Evolutionary conservation across 2,113 vertebrate genomes (phyloP).

Genomic region (Strix uralensis): DNA sequence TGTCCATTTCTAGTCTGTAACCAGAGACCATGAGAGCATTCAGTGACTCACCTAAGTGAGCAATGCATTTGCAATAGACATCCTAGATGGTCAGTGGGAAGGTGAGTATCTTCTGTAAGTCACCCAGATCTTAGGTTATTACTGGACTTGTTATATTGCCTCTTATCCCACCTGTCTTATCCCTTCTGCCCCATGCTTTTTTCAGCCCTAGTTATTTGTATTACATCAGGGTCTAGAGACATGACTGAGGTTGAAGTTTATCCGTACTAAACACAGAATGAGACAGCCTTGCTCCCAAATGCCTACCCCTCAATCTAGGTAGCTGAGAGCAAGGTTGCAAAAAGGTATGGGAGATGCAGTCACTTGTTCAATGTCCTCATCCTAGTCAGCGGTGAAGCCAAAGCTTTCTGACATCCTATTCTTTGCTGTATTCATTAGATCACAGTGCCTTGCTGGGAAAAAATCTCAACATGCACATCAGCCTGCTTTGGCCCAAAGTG

Average conservation of each 20-base stretch:
- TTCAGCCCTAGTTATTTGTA: neutral
- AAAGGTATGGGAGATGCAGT: neutral
- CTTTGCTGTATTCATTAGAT: neutral
- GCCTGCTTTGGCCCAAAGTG: neutral
- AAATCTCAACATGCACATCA: neutral
- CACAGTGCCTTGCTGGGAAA: neutral
- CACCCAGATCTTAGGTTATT: neutral
- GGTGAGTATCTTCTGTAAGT: neutral
- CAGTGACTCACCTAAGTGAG: rapidly evolving
- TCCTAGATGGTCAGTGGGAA: neutral
- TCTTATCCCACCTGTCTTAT: neutral
- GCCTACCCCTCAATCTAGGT: neutral
- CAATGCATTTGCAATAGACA: neutral
- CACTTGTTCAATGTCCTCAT: neutral
- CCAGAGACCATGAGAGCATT: neutral
- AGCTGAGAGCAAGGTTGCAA: neutral
- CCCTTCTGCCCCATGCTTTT: neutral
- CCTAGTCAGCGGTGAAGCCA: neutral
- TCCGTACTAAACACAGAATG: neutral
- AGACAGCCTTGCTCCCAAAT: neutral
- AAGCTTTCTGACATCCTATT: neutral
- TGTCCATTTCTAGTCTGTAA: neutral
- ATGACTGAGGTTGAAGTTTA: neutral
- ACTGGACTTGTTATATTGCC: neutral
- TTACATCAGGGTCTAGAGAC: neutral